Evolutionary conservation across 2,888 invertebrate species (phyloP).

Genomic region (Julus scanicus): DNA sequence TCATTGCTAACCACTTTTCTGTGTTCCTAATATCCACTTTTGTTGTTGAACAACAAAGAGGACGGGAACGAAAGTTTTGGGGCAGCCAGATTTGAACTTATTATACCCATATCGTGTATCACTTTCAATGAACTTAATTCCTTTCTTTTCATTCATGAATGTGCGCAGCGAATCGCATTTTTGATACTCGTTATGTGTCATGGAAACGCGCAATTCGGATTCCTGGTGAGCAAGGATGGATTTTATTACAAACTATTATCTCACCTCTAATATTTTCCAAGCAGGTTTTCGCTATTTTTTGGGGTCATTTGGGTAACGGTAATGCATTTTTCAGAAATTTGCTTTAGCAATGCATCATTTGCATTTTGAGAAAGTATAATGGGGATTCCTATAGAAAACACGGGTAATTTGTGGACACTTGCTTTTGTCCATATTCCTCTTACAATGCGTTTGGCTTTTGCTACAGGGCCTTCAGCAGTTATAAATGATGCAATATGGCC

Average conservation of each 20-base stretch:
- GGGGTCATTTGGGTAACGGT: not conserved
- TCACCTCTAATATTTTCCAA: not conserved
- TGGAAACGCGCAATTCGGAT: slow-evolving; percentile 29
- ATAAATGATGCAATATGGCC: too few species aligned
- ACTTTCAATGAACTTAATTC: slow-evolving; percentile 45
- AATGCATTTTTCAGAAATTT: not conserved
- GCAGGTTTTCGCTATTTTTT: not conserved
- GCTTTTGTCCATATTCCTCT: too few species aligned
- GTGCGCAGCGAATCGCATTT: not conserved
- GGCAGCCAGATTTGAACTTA: slow-evolving; percentile 43
- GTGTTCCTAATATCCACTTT: slow-evolving; percentile 43
- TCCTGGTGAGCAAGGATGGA: slow-evolving; percentile 1
- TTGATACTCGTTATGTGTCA: slow-evolving; percentile 35
- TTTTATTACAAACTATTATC: slow-evolving; percentile 38
- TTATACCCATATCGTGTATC: slow-evolving; percentile 29
- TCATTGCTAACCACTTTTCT: slow-evolving; percentile 41
- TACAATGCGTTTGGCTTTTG: too few species aligned
- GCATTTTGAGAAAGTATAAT: not conserved
- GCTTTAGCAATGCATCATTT: not conserved
- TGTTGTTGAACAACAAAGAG: slow-evolving; percentile 42
- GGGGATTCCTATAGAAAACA: not conserved
- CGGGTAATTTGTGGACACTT: too few species aligned
- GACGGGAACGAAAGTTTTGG: slow-evolving; percentile 28
- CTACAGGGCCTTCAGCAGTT: too few species aligned
- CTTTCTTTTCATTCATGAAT: slow-evolving; percentile 12